Evolutionary conservation across 2,113 vertebrate species (phyloP).

Genomic region (Dolichotis patagonum): DNA sequence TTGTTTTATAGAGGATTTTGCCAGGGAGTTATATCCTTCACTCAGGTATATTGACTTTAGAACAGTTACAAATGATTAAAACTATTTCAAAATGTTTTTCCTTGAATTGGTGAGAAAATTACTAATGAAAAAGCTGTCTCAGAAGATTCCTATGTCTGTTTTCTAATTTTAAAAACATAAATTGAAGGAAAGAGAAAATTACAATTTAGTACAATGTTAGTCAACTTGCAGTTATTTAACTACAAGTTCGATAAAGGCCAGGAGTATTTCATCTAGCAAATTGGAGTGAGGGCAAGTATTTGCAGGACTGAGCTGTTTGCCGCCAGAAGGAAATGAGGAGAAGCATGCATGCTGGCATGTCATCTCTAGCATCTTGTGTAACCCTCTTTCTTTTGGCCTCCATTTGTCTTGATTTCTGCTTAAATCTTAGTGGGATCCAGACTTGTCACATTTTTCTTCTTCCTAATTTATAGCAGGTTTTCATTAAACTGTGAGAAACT

Average conservation of each 20-base stretch:
- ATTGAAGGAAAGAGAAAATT: neutral
- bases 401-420: neutral
- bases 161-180: neutral
- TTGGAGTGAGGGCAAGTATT: neutral
- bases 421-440: neutral
- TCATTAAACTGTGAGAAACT: neutral
- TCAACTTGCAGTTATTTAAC: no score
- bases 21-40: neutral
- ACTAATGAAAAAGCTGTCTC: neutral
- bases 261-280: neutral
- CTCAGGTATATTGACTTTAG: neutral
- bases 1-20: neutral
- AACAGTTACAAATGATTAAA: neutral
- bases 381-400: neutral
- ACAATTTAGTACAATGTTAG: neutral
- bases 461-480: neutral
- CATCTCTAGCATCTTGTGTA: fast-evolving
- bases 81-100: neutral
- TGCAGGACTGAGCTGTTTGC: neutral
- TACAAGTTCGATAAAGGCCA: neutral
- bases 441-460: neutral
- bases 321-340: neutral
- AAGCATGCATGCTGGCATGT: neutral
- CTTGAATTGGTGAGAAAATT: neutral
- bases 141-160: neutral